A percentile compares a stretch with the other conserved stretches of the same genome.
Evolutionary conservation across 2,888 invertebrate species (phyloP).

Genomic region (Trachelus tabidus): DNA sequence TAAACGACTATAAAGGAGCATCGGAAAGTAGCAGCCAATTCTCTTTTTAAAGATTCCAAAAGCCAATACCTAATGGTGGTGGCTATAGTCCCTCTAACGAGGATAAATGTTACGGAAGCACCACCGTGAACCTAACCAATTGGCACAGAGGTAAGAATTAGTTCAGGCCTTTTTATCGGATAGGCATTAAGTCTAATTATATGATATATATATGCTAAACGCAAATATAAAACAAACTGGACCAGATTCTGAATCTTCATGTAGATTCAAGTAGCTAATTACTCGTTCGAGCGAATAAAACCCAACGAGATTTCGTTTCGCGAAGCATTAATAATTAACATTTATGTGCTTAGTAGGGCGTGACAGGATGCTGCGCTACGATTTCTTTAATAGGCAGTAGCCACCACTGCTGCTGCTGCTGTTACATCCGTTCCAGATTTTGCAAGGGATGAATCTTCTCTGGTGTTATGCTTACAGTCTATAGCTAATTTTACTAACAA

Average conservation of each 20-base stretch:
- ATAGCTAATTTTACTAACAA: background rate
- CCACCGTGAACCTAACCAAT: background rate
- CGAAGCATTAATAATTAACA: constrained; percentile 1
- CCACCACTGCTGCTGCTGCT: background rate
- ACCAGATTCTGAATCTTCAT: background rate
- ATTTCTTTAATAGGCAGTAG: background rate
- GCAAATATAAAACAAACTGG: background rate
- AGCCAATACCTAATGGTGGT: background rate
- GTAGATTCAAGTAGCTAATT: background rate
- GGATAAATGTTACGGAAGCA: background rate
- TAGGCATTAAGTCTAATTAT: background rate
- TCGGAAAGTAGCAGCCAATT: background rate
- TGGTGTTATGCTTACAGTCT: background rate
- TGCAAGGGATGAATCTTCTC: background rate
- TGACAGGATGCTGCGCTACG: background rate
- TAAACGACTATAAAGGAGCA: background rate
- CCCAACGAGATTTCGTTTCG: constrained; percentile 41
- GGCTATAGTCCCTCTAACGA: background rate
- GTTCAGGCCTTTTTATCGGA: background rate
- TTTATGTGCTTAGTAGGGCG: constrained; percentile 2
- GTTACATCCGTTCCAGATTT: background rate
- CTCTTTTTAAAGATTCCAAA: background rate
- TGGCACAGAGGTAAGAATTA: background rate
- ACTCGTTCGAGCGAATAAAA: constrained; percentile 20
- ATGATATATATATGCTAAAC: background rate